Base-by-base conservation (phyloP, 1,140 invertebrate genomes). In the Brachionus calyciflorus region DNA sequence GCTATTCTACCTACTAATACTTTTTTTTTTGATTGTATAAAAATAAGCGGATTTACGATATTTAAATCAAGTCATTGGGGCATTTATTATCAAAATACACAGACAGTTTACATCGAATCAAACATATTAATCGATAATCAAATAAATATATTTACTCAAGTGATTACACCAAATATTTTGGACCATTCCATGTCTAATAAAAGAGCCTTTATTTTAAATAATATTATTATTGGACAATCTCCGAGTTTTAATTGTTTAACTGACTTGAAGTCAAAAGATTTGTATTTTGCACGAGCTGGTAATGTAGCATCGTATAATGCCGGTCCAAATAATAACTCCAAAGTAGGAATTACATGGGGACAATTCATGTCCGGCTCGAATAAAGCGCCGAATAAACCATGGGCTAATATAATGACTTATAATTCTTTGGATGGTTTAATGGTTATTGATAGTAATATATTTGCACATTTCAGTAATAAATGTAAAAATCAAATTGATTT, bases 371-470 rank as follows among this genome's bases (percentile, higher is more conserved):
- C 68, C 14, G 80, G 78, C 0, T 7, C 53, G 26, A 84, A 84
- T 68, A 77, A 60, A 0, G 80, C 80, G 9, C 82, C 82, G 0
- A 60, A 73, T 1, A 81, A 81, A 40, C 79, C 80, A 6, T 81
- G 80, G 60, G 26, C 46, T n/a, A 28, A 28, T 7, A 51, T 73
- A 41, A 73, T 26, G 30, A 19, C 46, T 3, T 73, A 73, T 30
- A 48, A 73, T 3, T 10, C 44, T 26, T n/a, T 73, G 28, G 69
- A 77, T 17, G 76, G 76, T 14, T 40, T 21, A 19, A 63, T 63
- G n/a, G 1, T 28, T 10, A 48, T 77, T 19, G 46, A 60, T 14
- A 65, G 55, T 77, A 24, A 63, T 12, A 77, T 21, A 33, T 46
- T 77, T 33, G 41, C 26, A 3, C n/a, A 49, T 48, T 77, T 77